These are phyloP conservation scores for Plecotus auritus DNA, from an alignment of 2,113 vertebrate species.

Conservation along the genomic window DNA sequence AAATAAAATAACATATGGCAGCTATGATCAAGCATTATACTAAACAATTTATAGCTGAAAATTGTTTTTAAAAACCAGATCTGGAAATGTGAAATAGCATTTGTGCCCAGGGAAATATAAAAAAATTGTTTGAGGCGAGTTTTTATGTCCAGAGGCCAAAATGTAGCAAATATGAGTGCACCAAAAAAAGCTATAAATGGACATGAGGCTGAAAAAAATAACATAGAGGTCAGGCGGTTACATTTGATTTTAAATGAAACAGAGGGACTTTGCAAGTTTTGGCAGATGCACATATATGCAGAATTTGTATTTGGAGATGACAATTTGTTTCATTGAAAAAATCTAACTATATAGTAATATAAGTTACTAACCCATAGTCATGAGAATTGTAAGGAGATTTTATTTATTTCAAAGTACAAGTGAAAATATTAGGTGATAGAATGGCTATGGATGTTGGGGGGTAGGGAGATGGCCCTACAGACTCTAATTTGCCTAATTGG, in stretches of 20 bases:
- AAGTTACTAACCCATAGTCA: neutral
- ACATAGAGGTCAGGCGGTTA: neutral
- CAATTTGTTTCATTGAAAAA: neutral
- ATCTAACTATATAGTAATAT: neutral
- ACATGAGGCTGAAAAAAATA: neutral
- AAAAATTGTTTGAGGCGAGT: neutral
- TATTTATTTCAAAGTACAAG: neutral
- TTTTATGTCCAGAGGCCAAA: neutral
- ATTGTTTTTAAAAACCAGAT: neutral
- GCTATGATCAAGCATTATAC: neutral
- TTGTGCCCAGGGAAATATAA: neutral
- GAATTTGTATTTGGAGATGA: neutral
- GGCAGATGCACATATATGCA: neutral
- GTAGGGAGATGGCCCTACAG: neutral
- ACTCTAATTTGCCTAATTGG: neutral
- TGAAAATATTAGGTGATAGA: neutral
- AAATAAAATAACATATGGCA: neutral
- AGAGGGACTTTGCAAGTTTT: neutral
- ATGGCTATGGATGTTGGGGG: neutral
- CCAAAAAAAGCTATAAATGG: neutral
- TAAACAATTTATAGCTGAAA: neutral
- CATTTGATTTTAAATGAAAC: neutral
- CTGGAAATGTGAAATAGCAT: neutral
- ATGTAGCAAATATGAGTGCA: neutral
- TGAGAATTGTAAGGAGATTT: neutral